A percentile compares a stretch with the other conserved stretches of the same genome.
phyloP scores from a whole-genome alignment of 2,113 vertebrate species.

The Ictidomys tridecemlineatus region DNA sequence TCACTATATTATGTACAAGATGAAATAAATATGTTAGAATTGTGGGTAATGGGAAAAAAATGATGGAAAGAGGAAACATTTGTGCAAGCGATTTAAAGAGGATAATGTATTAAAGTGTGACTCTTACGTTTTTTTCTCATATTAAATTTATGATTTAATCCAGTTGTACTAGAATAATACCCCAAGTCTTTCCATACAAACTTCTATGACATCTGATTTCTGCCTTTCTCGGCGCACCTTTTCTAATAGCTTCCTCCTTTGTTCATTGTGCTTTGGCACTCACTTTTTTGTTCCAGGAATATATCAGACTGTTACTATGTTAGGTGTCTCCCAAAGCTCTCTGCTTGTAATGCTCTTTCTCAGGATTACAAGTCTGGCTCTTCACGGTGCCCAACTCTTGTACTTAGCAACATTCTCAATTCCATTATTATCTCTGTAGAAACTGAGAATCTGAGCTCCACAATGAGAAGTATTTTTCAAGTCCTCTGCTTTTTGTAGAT shows the following conservation, averaged over 20 bases:
- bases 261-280: neutral
- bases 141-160: neutral
- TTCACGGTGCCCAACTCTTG: neutral
- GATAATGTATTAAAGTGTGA: neutral
- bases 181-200: neutral
- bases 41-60: neutral
- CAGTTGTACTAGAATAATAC: neutral
- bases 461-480: fast-evolving
- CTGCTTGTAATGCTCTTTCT: neutral
- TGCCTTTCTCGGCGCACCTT: neutral
- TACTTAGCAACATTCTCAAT: neutral
- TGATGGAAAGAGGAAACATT: neutral
- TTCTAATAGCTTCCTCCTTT: neutral
- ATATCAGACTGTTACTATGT: neutral
- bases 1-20: neutral
- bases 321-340: neutral
- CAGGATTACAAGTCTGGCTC: neutral
- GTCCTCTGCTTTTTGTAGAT: neutral
- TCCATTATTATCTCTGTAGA: neutral
- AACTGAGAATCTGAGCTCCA: neutral
- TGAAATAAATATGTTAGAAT: conserved; percentile 1
- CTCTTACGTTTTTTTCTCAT: neutral
- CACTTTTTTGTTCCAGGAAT: neutral
- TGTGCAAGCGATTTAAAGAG: neutral
- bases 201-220: neutral